Base-by-base conservation (phyloP, 2,797 vertebrate genomes). In the Molossus alvarezi region DNA sequence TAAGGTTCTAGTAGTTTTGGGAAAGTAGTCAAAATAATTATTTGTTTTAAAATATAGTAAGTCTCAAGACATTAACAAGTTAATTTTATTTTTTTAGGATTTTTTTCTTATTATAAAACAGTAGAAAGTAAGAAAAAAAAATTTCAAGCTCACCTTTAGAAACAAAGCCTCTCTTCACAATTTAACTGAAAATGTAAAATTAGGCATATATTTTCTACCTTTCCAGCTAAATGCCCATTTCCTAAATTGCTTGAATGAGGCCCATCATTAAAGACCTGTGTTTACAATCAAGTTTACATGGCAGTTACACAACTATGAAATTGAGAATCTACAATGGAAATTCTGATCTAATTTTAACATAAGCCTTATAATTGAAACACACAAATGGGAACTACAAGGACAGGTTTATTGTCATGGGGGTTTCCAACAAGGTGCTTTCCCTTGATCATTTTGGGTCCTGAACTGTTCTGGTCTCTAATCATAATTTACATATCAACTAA, bases 391-490 rank as follows among this genome's bases (percentile, higher is more conserved):
- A 97, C 96, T 97, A 93, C 90, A 53, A 94, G 95, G 92, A 96
- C 86, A 95, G 95, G 79, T 72, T 93, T 71, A 80, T 75, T 97
- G 94, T 92, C 85, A 72, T 86, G 98, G 98, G 98, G 98, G 97
- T 98, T 99, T 99, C 98, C 98, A 95, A 95, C 85, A 97, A 97
- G 98, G 98, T 98, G 95, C 71, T 98, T 99, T 98, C 98, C 98
- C 98, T 98, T 95, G 76, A 89, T 96, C 94, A 95, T 91, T 97
- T 95, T 97, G 96, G 88, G 71, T 97, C 97, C 92, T 93, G 10
- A 20, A 76, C 95, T 96, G 97, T 97, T 98, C 97, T 98, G 98
- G 98, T 98, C 98, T 97, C 97, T 98, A 97, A 97, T 96, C 94
- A 85, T 96, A 97, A 98, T 98, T 99, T 99, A 98, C 98, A 98